Conservation (phyloP, 2,113 vertebrate genomes). For the Embiotoca jacksoni region DNA sequence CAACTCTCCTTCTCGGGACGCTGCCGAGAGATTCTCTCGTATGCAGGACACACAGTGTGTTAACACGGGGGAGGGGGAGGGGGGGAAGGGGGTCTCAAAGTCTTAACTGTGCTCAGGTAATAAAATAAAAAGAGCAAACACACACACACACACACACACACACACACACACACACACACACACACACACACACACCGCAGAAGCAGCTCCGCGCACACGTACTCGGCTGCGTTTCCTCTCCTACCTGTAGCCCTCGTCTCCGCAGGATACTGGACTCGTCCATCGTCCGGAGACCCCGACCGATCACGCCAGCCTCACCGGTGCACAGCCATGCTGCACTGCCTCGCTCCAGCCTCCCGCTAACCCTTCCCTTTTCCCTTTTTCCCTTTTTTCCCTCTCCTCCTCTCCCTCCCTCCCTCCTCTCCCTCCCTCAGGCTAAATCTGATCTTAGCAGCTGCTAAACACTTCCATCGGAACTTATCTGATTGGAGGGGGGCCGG, state of each 20-base stretch:
- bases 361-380: constrained; percentile 12
- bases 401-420: constrained; percentile 18
- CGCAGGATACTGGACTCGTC: constrained; percentile 95
- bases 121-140: constrained; percentile 1
- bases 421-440: constrained; percentile 81
- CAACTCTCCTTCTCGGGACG: no score
- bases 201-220: not conserved
- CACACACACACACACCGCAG: constrained; percentile 15
- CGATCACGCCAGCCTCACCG: constrained; percentile 82
- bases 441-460: constrained; percentile 92
- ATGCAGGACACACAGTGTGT: constrained; percentile 40
- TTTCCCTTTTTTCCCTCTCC: not conserved
- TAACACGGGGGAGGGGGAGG: constrained; percentile 61
- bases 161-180: not conserved
- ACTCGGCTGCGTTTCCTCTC: constrained; percentile 40
- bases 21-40: constrained; percentile 34
- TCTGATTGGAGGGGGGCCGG: constrained; percentile 90
- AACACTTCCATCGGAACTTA: constrained; percentile 93
- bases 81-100: constrained; percentile 68
- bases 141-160: no score
- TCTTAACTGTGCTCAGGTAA: constrained; percentile 51
- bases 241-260: constrained; percentile 95
- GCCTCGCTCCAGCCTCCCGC: constrained; percentile 74
- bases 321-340: constrained; percentile 86
- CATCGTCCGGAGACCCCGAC: constrained; percentile 83